Evolutionary conservation across 2,888 invertebrate species (phyloP).

Genomic region (Heliconius hortense): DNA sequence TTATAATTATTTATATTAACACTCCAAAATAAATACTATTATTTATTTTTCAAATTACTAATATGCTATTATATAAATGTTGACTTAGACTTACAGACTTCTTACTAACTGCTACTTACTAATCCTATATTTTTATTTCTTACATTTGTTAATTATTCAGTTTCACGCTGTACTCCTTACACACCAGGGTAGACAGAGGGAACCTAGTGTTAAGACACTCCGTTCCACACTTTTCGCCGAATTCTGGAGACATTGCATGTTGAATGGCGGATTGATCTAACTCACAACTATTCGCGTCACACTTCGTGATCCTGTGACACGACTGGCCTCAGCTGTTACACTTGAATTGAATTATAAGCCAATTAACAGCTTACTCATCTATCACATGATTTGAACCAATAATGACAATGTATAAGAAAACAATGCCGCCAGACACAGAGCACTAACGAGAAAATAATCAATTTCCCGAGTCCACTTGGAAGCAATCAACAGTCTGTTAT

Average conservation of each 20-base stretch:
- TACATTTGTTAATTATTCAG: too few relatives aligned
- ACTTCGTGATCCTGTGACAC: too few relatives aligned
- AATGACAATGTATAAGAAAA: constrained; percentile 51
- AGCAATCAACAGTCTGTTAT: constrained; percentile 81
- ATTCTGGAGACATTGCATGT: too few relatives aligned
- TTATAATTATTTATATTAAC: constrained; percentile 6
- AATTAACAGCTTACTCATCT: constrained; percentile 15
- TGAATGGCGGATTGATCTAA: too few relatives aligned
- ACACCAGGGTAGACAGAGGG: too few relatives aligned
- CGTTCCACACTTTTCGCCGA: too few relatives aligned
- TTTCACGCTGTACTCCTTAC: too few relatives aligned
- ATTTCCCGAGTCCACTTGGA: constrained; percentile 78
- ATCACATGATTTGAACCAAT: constrained; percentile 28
- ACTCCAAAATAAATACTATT: not conserved
- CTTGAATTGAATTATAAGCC: not conserved
- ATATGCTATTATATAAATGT: not conserved
- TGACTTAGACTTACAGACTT: not conserved
- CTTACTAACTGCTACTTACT: not conserved
- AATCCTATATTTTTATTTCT: too few relatives aligned
- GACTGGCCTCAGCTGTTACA: too few relatives aligned
- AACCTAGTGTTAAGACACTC: too few relatives aligned
- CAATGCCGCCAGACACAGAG: constrained; percentile 56
- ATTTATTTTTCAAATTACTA: too few relatives aligned
- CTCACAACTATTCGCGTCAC: too few relatives aligned
- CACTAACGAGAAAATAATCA: constrained; percentile 79